phyloP scores from a whole-genome alignment of 2,888 invertebrate species.

The Megastigmus dorsalis region DNA sequence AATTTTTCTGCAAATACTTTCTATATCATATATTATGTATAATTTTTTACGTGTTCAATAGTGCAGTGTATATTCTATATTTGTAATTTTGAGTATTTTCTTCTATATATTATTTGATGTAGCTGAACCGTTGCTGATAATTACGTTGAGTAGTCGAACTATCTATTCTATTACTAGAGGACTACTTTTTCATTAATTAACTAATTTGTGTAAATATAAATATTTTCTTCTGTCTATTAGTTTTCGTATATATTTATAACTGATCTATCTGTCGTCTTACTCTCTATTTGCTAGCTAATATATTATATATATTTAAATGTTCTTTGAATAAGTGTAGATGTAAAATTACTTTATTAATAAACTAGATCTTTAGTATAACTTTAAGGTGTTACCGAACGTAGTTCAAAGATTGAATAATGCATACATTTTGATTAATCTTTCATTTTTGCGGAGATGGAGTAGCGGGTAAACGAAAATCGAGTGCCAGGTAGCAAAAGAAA shows the following conservation, averaged over 20 bases:
- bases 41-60: background rate
- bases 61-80: constrained; percentile 10
- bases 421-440: too few relatives aligned
- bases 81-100: background rate
- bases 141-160: constrained; percentile 9
- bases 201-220: constrained; percentile 1
- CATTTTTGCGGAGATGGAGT: background rate
- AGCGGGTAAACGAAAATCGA: background rate
- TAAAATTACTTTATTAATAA: too few relatives aligned
- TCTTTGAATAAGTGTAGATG: too few relatives aligned
- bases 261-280: too few relatives aligned
- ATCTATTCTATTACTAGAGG: constrained; percentile 31
- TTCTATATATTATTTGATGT: background rate
- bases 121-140: background rate
- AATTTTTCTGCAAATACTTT: background rate
- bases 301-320: too few relatives aligned
- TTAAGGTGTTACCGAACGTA: too few relatives aligned
- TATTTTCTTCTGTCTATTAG: constrained; percentile 6
- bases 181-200: background rate
- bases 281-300: too few relatives aligned
- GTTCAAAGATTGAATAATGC: too few relatives aligned
- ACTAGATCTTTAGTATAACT: too few relatives aligned
- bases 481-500: background rate
- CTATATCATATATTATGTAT: background rate
- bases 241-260: too few relatives aligned